These are phyloP conservation scores for Meiosimyza platycephala DNA, from an alignment of 2,888 invertebrate genomes.

Conservation along the genomic window DNA sequence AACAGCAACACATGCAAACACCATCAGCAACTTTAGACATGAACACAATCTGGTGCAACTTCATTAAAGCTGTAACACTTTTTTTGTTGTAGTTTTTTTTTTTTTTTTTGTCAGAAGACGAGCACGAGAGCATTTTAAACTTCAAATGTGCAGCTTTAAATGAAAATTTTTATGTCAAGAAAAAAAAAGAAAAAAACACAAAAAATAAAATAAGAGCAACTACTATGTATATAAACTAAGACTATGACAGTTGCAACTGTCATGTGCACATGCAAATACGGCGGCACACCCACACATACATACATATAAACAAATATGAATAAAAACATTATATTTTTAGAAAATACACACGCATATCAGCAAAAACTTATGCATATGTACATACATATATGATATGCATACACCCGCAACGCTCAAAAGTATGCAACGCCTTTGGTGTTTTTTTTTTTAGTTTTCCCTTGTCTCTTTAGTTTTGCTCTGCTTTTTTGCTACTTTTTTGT, in stretches of 20 bases:
- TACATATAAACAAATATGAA: not conserved
- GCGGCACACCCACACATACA: not conserved
- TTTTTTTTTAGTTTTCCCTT: no score
- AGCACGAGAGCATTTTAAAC: not conserved
- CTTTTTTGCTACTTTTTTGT: constrained; percentile 1
- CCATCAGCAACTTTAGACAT: not conserved
- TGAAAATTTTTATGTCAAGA: no score
- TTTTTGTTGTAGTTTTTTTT: no score
- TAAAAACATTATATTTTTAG: not conserved
- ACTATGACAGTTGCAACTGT: constrained; percentile 17
- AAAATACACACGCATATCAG: constrained; percentile 22
- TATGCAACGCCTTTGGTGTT: no score
- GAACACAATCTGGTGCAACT: not conserved
- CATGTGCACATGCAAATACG: constrained; percentile 12
- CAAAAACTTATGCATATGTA: constrained; percentile 23
- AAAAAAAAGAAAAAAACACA: not conserved
- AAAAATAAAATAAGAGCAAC: constrained; percentile 6
- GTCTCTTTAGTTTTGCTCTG: not conserved
- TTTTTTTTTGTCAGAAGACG: not conserved
- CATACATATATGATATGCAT: constrained; percentile 8
- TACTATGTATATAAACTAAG: not conserved
- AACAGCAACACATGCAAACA: no score
- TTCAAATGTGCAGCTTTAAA: constrained; percentile 11
- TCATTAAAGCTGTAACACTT: not conserved
- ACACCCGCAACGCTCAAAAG: no score